phyloP scores from a whole-genome alignment of 2,113 vertebrate genomes.

The Colius striatus region DNA sequence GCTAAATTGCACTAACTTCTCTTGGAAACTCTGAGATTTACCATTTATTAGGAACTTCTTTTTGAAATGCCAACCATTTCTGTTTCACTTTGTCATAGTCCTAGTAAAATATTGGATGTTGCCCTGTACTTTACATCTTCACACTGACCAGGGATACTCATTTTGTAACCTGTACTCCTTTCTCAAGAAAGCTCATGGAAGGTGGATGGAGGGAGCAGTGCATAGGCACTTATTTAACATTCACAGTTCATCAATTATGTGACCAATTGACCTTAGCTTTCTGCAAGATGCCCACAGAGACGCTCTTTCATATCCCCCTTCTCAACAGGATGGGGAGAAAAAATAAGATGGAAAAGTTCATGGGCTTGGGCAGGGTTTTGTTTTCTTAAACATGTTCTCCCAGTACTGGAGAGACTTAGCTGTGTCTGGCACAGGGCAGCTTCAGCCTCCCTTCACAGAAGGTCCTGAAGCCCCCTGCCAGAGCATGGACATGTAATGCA shows the following conservation, averaged over 20 bases:
- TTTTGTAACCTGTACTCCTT: background rate
- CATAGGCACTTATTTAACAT: background rate
- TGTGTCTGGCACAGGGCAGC: accelerated
- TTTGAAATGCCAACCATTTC: background rate
- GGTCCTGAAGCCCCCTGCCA: background rate
- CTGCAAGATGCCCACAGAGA: background rate
- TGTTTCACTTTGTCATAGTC: background rate
- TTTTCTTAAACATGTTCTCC: accelerated
- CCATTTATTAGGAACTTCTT: accelerated
- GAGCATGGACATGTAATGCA: accelerated
- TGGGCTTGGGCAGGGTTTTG: background rate
- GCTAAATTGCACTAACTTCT: background rate
- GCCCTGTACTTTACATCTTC: background rate
- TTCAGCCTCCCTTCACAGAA: accelerated
- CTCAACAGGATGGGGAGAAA: background rate
- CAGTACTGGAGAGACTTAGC: accelerated
- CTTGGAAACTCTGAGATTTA: background rate
- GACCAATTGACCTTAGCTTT: background rate
- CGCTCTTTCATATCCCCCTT: too few species aligned
- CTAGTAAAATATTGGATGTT: background rate
- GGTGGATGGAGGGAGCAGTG: background rate
- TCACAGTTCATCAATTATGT: background rate
- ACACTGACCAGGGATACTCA: background rate
- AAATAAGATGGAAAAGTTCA: background rate
- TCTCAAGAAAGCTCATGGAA: background rate